Conservation (phyloP, 2,113 vertebrate species). For the Loxodonta africana region DNA sequence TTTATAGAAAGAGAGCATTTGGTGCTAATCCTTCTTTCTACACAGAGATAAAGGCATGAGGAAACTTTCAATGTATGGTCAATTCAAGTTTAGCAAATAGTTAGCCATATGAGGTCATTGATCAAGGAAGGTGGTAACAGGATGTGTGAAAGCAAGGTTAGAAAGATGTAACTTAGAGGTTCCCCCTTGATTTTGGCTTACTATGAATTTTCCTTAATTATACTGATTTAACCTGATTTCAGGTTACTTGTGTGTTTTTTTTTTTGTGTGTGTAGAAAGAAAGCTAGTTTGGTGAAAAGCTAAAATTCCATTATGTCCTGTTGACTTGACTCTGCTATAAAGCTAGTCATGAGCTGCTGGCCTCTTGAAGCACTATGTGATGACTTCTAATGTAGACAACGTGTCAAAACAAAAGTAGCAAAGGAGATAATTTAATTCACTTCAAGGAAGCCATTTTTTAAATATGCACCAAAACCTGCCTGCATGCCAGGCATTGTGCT, state of each 20-base stretch:
- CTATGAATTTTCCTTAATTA: not conserved
- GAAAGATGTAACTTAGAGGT: not conserved
- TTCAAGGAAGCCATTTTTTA: not conserved
- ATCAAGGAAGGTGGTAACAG: not conserved
- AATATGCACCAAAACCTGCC: not conserved
- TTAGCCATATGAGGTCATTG: not conserved
- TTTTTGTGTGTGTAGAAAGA: not conserved
- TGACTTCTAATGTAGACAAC: not conserved
- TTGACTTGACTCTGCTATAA: not conserved
- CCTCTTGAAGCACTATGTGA: not conserved
- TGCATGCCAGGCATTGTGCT: not conserved
- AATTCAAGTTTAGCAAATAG: not conserved
- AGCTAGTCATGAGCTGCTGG: not conserved
- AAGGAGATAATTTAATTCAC: not conserved
- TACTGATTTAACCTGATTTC: not conserved
- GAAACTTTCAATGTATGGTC: not conserved
- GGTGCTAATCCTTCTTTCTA: not conserved
- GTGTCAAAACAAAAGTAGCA: not conserved
- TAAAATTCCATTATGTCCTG: slow-evolving; percentile 18
- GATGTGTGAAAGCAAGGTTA: not conserved
- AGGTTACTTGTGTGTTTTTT: not conserved
- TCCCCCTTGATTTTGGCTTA: not conserved
- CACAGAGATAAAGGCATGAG: not conserved
- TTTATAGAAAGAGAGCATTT: not conserved
- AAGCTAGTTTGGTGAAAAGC: slow-evolving; percentile 21